These are phyloP conservation scores for Clarias laeviceps DNA, from an alignment of 2,797 vertebrate species.

Conservation along the genomic window DNA sequence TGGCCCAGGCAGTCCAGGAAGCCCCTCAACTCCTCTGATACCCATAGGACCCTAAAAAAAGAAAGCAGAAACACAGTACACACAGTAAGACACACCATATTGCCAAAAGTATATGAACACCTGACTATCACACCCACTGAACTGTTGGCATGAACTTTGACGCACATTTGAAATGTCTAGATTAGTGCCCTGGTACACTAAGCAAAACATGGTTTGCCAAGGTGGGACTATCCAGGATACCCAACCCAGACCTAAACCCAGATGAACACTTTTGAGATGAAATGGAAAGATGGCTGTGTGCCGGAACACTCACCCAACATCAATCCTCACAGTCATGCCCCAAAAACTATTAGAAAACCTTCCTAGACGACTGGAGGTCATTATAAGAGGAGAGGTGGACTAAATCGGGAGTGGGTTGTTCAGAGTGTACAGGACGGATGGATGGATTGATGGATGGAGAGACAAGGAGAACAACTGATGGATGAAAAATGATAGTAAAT, in stretches of 20 bases:
- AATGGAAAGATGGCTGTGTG: not conserved
- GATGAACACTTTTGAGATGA: not conserved
- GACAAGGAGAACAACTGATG: no score
- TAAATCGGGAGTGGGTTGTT: not conserved
- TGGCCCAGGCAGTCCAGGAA: conserved; percentile 70
- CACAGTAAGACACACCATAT: not conserved
- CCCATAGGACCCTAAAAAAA: conserved; percentile 72
- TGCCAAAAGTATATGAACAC: not conserved
- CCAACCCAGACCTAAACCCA: not conserved
- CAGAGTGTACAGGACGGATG: not conserved
- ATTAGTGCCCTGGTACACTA: not conserved
- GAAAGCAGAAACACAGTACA: not conserved
- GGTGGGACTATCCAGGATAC: not conserved
- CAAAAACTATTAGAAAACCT: not conserved
- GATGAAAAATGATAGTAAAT: no score
- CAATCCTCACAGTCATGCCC: not conserved
- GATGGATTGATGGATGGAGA: no score
- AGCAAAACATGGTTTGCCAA: not conserved
- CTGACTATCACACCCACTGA: not conserved
- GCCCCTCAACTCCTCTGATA: conserved; percentile 71
- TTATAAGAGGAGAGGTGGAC: not conserved
- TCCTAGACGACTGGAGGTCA: not conserved
- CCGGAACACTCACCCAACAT: not conserved
- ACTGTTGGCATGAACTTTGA: not conserved
- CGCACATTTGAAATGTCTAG: not conserved